phyloP scores from a whole-genome alignment of 2,797 vertebrate genomes.

The Phaenicophaeus curvirostris region DNA sequence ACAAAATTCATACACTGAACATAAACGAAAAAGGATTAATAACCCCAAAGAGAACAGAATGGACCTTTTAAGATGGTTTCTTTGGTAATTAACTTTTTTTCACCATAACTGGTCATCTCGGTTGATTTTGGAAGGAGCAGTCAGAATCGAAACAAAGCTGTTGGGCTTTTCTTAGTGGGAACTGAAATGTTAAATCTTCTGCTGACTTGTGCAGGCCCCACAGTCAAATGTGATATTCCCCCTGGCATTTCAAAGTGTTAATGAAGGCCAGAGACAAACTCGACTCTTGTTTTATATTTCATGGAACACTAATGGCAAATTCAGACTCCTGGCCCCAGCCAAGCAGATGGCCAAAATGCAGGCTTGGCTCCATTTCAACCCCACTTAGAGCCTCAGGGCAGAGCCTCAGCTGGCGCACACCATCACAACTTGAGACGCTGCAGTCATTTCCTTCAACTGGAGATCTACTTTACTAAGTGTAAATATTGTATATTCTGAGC shows the following conservation, averaged over 20 bases:
- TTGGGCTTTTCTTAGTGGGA: background rate
- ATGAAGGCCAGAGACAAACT: constrained; percentile 32
- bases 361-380: constrained; percentile 25
- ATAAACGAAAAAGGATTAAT: background rate
- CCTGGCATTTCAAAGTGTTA: constrained; percentile 46
- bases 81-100: background rate
- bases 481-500: background rate
- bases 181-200: constrained; percentile 54
- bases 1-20: background rate
- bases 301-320: constrained; percentile 42
- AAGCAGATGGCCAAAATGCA: constrained; percentile 44
- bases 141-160: constrained; percentile 18
- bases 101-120: background rate
- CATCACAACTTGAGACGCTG: background rate
- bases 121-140: constrained; percentile 40
- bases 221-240: constrained; percentile 54
- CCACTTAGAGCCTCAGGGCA: background rate
- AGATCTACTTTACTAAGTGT: background rate
- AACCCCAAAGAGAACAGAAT: constrained; percentile 15
- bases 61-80: constrained; percentile 27
- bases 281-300: constrained; percentile 27
- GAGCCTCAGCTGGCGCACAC: background rate
- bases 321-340: constrained; percentile 5
- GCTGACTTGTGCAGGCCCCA: background rate
- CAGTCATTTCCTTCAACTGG: background rate